Percentiles rank a stretch among this genome's conserved stretches.
Conservation (phyloP, 2,113 vertebrate species). For the Dasyurus viverrinus region DNA sequence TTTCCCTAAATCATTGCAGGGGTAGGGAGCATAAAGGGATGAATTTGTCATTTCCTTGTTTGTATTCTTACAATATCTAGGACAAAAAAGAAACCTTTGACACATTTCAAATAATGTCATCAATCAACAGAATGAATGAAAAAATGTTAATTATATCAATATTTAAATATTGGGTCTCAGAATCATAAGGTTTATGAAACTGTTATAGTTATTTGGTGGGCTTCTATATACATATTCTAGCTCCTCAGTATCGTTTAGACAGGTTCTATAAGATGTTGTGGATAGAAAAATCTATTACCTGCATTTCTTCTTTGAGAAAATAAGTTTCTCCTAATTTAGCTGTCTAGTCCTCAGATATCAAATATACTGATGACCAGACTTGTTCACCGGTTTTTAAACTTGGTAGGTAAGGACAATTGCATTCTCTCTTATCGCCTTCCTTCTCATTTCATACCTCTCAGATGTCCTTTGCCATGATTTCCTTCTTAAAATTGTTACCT, state of each 20-base stretch:
- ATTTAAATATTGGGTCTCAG: background rate
- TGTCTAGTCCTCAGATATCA: background rate
- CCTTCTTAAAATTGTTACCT: background rate
- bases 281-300: background rate
- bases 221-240: background rate
- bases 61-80: background rate
- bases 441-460: background rate
- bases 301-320: background rate
- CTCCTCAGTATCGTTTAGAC: background rate
- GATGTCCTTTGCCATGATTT: background rate
- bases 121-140: background rate
- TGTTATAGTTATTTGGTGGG: too few species aligned
- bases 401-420: background rate
- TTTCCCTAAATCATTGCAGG: background rate
- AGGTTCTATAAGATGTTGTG: background rate
- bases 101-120: background rate
- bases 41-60: background rate
- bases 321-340: background rate
- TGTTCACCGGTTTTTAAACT: background rate
- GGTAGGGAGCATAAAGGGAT: background rate
- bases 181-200: background rate
- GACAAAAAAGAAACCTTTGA: constrained; percentile 7
- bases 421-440: background rate
- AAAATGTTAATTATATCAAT: background rate
- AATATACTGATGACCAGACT: background rate